Percentiles rank a stretch among this genome's conserved stretches.
Evolutionary conservation across 2,113 vertebrate genomes (phyloP).

Genomic region (Aldabrachelys gigantea): DNA sequence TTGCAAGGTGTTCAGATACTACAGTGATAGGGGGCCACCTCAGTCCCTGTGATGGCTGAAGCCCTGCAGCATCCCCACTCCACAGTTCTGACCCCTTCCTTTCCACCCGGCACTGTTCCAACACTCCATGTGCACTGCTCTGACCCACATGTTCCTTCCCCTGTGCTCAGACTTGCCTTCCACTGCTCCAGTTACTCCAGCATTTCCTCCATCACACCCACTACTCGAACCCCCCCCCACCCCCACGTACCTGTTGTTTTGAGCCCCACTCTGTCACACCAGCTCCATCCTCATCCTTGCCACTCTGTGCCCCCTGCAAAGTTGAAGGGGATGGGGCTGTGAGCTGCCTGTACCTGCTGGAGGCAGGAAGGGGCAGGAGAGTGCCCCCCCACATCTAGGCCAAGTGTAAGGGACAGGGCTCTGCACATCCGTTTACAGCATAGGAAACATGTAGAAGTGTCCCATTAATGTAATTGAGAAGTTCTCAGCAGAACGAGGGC

Average conservation of each 20-base stretch:
- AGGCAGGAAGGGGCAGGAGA: not conserved
- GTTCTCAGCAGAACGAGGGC: not conserved
- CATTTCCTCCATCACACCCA: not conserved
- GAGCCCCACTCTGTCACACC: not conserved
- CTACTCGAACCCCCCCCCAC: not conserved
- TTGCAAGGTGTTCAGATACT: too few species aligned
- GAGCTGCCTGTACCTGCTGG: not conserved
- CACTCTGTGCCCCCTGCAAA: not conserved
- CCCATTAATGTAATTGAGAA: not conserved
- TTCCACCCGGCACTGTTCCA: not conserved
- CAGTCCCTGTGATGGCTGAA: too few species aligned
- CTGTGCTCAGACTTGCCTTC: not conserved
- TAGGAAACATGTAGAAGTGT: not conserved
- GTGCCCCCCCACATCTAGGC: too few species aligned
- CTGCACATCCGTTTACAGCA: not conserved
- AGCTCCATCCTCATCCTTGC: not conserved
- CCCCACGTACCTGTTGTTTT: not conserved
- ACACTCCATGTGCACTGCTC: not conserved
- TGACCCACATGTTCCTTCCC: not conserved
- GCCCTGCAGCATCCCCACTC: not conserved
- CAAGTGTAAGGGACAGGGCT: not conserved
- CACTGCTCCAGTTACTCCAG: not conserved
- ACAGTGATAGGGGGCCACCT: too few species aligned
- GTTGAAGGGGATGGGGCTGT: not conserved
- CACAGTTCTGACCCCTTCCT: not conserved